Percentiles rank a stretch among this genome's conserved stretches.
Evolutionary conservation across 2,797 vertebrate genomes (phyloP).

Genomic region (Lagodon rhomboides): DNA sequence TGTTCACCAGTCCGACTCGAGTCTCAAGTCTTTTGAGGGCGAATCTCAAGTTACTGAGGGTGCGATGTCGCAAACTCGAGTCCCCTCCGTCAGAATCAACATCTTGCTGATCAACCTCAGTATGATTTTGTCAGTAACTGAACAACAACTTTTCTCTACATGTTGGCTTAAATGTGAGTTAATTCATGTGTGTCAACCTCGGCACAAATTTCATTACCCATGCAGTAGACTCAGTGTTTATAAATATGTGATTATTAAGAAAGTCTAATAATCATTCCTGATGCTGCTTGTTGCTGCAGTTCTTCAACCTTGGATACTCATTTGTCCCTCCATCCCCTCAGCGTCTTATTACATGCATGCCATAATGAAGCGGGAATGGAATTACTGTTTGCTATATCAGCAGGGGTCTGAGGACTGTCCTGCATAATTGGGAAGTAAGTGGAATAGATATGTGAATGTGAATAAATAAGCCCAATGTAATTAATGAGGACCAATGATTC

Average conservation of each 20-base stretch:
- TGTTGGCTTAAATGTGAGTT: background rate
- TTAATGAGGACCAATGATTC: slow-evolving; percentile 84
- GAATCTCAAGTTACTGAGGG: no score
- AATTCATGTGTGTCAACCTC: slow-evolving; percentile 8
- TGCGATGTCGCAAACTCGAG: no score
- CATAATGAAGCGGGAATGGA: slow-evolving; percentile 75
- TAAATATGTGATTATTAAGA: background rate
- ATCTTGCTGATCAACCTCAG: slow-evolving; percentile 1
- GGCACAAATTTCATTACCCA: slow-evolving; percentile 11
- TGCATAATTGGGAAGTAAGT: slow-evolving; percentile 81
- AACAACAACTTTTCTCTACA: background rate
- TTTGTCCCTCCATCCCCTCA: slow-evolving; percentile 61
- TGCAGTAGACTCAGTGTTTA: background rate
- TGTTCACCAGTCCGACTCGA: no score
- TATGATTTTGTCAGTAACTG: background rate
- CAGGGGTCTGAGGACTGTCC: slow-evolving; percentile 77
- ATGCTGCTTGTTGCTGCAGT: slow-evolving; percentile 36
- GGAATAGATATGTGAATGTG: slow-evolving; percentile 81
- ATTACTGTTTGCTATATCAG: slow-evolving; percentile 76
- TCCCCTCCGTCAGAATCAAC: background rate
- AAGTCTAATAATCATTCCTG: slow-evolving; percentile 23
- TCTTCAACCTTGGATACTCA: slow-evolving; percentile 56
- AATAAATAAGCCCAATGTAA: slow-evolving; percentile 84
- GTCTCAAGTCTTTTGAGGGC: no score
- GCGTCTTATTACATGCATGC: slow-evolving; percentile 62